Evolutionary conservation across 1,140 invertebrate genomes (phyloP).

Genomic region (Microvelia longipes): DNA sequence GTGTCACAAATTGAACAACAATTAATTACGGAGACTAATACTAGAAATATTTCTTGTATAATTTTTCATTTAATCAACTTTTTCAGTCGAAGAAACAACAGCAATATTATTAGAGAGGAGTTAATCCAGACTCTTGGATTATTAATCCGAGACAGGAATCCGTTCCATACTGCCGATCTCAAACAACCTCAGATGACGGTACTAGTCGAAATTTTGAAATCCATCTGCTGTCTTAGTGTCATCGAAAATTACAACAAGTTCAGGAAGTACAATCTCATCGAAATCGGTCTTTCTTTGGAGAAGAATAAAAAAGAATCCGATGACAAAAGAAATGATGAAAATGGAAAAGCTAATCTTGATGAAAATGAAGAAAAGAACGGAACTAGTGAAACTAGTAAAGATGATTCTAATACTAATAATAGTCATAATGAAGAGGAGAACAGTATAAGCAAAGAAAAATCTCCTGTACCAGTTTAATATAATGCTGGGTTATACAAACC

Average conservation of each 20-base stretch:
- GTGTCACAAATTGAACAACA: too few species aligned
- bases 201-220: conserved; percentile 59
- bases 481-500: too few species aligned
- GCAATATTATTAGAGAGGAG: conserved; percentile 46
- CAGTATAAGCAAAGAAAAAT: too few species aligned
- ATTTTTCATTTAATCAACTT: too few species aligned
- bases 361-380: background rate
- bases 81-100: conserved; percentile 54
- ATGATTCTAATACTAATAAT: too few species aligned
- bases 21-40: too few species aligned
- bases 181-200: conserved; percentile 54
- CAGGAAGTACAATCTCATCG: conserved; percentile 52
- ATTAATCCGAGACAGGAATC: conserved; percentile 46
- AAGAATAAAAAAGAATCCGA: conserved; percentile 12
- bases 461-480: too few species aligned
- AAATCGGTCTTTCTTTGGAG: conserved; percentile 29
- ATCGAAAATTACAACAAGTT: conserved; percentile 46
- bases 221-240: conserved; percentile 45
- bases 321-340: conserved; percentile 5
- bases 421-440: too few species aligned
- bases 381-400: background rate
- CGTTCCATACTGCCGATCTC: conserved; percentile 57
- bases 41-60: too few species aligned
- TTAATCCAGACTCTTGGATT: conserved; percentile 54
- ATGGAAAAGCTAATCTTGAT: background rate